A percentile compares a stretch with the other conserved stretches of the same genome.
Evolutionary conservation across 2,797 vertebrate species (phyloP).

Genomic region (Chiropotes sagulatus): DNA sequence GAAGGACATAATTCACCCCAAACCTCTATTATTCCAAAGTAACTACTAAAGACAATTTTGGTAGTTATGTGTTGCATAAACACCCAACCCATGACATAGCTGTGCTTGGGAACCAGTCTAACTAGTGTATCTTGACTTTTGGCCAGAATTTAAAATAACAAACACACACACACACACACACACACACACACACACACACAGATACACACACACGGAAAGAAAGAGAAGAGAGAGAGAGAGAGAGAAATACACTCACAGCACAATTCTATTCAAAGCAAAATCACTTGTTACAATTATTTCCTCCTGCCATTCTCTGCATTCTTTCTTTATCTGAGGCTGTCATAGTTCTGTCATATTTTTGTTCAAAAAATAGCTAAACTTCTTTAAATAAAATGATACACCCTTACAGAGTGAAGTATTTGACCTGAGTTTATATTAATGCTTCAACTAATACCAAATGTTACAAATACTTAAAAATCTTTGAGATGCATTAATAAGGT

Average conservation of each 20-base stretch:
- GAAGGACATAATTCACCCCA: neutral
- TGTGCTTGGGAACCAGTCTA: constrained; percentile 63
- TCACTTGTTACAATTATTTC: neutral
- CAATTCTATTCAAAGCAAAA: constrained; percentile 57
- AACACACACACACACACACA: neutral
- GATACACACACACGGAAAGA: no score
- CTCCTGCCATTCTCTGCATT: constrained; percentile 44
- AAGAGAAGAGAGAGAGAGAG: no score
- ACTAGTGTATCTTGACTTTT: constrained; percentile 72
- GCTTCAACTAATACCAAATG: neutral
- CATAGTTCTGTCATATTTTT: neutral
- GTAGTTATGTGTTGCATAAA: constrained; percentile 32
- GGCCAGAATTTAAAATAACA: constrained; percentile 14
- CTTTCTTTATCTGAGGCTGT: neutral
- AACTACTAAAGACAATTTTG: constrained; percentile 52
- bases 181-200: neutral
- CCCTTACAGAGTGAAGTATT: neutral
- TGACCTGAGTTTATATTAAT: neutral
- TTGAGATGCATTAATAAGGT: neutral
- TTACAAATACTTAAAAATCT: neutral
- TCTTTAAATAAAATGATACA: neutral
- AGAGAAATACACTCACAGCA: neutral
- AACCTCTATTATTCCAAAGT: constrained; percentile 48
- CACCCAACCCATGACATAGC: neutral
- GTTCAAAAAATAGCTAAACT: neutral